These are phyloP conservation scores for Centroberyx gerrardi DNA, from an alignment of 2,797 vertebrate species.

Conservation along the genomic window DNA sequence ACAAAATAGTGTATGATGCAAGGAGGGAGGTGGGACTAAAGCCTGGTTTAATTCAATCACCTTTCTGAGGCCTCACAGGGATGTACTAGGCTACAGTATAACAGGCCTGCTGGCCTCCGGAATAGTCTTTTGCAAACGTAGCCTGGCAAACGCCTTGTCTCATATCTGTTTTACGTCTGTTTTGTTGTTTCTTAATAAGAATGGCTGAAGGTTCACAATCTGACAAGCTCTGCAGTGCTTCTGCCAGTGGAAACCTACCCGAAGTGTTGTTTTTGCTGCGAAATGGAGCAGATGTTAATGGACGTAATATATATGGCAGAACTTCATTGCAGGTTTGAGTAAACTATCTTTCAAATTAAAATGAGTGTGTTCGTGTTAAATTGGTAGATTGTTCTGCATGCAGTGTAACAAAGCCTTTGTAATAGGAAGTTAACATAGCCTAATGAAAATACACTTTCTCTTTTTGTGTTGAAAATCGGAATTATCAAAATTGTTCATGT, in stretches of 20 bases:
- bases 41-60: too few relatives aligned
- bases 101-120: too few relatives aligned
- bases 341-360: conserved; percentile 14
- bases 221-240: conserved; percentile 91
- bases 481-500: neutral
- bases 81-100: too few relatives aligned
- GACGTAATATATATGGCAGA: conserved; percentile 89
- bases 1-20: too few relatives aligned
- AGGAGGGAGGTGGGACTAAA: too few relatives aligned
- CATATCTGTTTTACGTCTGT: neutral
- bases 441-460: conserved; percentile 1
- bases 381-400: neutral
- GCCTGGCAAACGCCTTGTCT: neutral
- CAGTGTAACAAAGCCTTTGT: neutral
- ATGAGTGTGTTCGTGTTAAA: neutral
- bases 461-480: neutral
- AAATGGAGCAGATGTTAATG: conserved; percentile 91
- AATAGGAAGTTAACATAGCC: neutral
- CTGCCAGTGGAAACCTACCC: conserved; percentile 90
- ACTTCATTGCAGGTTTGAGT: conserved; percentile 96
- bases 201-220: conserved; percentile 87
- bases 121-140: neutral
- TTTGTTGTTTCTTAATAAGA: conserved; percentile 73
- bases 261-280: conserved; percentile 87
- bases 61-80: too few relatives aligned